Conservation (phyloP, 2,113 vertebrate genomes). For the Cyanoderma ruficeps region DNA sequence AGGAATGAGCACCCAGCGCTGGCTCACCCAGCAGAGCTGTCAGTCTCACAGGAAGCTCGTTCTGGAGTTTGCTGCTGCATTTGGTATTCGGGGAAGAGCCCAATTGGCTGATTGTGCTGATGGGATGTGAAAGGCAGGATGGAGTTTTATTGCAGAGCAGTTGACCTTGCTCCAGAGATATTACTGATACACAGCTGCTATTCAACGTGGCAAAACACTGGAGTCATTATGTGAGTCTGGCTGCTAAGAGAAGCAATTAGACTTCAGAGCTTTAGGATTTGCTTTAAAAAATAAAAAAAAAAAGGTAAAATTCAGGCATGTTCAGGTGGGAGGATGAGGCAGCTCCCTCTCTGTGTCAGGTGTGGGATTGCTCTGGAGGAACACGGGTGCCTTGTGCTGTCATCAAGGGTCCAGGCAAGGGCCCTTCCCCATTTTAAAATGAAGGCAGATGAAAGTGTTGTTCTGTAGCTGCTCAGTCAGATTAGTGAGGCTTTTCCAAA, state of each 20-base stretch:
- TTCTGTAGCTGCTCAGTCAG: not conserved
- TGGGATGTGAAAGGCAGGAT: constrained; percentile 47
- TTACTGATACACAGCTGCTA: constrained; percentile 29
- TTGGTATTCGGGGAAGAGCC: not conserved
- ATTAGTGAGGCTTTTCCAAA: not conserved
- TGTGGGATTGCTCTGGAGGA: not conserved
- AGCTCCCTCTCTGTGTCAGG: not conserved
- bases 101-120: not conserved
- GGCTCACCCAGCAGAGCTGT: not conserved
- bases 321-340: not conserved
- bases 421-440: not conserved
- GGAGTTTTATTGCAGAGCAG: constrained; percentile 29
- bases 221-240: not conserved
- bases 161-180: constrained; percentile 47
- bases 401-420: not conserved
- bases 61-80: not conserved
- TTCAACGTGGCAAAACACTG: constrained; percentile 26
- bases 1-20: not conserved
- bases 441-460: not conserved
- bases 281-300: not conserved
- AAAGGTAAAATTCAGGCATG: not conserved
- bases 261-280: not conserved
- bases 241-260: constrained; percentile 35
- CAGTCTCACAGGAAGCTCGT: not conserved
- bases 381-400: not conserved